These are phyloP conservation scores for Pelusios castaneus DNA, from an alignment of 2,113 vertebrate genomes.

Conservation along the genomic window DNA sequence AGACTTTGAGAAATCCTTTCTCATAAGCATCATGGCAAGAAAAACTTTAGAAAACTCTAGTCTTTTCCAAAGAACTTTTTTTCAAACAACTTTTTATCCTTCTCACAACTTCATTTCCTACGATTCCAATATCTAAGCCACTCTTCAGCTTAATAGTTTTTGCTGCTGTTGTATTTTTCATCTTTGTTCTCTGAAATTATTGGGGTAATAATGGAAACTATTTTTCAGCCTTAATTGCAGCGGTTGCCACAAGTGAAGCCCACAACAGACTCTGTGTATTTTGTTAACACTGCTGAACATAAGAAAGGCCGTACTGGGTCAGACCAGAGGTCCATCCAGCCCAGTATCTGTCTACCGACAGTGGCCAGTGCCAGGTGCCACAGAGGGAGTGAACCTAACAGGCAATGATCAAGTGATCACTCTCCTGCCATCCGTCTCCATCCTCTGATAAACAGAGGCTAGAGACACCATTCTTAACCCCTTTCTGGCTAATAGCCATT, in stretches of 20 bases:
- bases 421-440: too few species aligned
- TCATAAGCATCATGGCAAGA: constrained; percentile 30
- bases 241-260: too few species aligned
- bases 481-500: too few species aligned
- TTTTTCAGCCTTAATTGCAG: not conserved
- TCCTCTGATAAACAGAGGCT: too few species aligned
- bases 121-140: not conserved
- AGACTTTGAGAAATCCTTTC: constrained; percentile 16
- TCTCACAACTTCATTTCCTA: not conserved
- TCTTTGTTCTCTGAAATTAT: not conserved
- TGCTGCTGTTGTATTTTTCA: not conserved
- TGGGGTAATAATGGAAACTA: not conserved
- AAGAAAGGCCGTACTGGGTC: too few species aligned
- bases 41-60: not conserved
- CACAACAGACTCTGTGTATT: not conserved
- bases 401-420: too few species aligned
- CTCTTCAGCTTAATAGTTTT: not conserved
- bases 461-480: too few species aligned
- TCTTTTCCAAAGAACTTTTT: not conserved
- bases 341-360: too few species aligned
- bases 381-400: too few species aligned
- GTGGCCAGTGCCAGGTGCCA: too few species aligned
- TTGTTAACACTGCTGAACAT: too few species aligned
- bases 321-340: too few species aligned
- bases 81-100: not conserved